Evolutionary conservation across 2,797 vertebrate species (phyloP).

Genomic region (Eurystomus glaucurus): DNA sequence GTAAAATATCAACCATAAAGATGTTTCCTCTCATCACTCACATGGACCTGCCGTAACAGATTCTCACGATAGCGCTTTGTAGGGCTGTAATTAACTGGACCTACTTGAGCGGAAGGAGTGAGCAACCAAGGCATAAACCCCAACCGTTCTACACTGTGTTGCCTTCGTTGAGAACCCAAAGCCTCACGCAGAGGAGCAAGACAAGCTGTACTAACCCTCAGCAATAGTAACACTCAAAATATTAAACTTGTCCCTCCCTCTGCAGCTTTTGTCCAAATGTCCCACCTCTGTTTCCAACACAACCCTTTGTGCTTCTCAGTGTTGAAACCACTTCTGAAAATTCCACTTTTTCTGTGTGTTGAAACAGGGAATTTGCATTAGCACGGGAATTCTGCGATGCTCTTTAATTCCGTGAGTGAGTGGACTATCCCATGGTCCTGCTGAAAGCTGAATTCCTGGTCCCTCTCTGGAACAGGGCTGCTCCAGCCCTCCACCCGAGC

Average conservation of each 20-base stretch:
- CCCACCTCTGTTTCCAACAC: neutral
- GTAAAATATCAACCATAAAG: neutral
- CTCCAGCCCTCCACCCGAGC: neutral
- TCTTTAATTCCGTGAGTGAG: neutral
- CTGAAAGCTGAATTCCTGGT: neutral
- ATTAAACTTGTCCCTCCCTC: neutral
- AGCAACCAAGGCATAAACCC: neutral
- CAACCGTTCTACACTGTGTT: neutral
- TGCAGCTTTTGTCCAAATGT: neutral
- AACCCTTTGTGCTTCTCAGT: neutral
- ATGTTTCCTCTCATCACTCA: neutral
- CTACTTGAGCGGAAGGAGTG: neutral
- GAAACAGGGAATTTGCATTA: neutral
- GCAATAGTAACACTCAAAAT: neutral
- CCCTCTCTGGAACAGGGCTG: neutral
- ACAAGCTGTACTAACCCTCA: neutral
- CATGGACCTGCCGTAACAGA: fast-evolving
- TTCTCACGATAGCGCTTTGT: fast-evolving
- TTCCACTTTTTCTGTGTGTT: neutral
- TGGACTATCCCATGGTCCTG: neutral
- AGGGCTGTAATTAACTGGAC: neutral
- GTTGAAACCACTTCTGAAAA: neutral
- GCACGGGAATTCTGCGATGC: neutral
- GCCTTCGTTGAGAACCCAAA: neutral
- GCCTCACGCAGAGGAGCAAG: neutral